Conservation (phyloP, 1,140 invertebrate species). For the Capitella teleta region DNA sequence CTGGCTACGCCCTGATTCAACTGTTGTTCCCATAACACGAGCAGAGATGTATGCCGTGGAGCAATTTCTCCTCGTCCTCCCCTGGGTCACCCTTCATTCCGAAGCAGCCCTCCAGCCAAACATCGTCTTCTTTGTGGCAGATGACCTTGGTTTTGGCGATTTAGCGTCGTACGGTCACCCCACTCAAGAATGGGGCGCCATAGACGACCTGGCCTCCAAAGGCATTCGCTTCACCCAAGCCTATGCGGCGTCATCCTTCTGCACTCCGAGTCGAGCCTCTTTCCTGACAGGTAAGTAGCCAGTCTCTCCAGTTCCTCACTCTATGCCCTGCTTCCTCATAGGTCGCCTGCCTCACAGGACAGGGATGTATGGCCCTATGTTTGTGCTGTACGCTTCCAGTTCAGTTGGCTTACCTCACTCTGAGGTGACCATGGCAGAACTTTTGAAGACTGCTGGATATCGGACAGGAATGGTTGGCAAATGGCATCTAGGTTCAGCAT, state of each 20-base stretch:
- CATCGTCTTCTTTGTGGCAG: constrained; percentile 30
- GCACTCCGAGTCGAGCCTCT: constrained; percentile 34
- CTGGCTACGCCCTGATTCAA: too few species aligned
- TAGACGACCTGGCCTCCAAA: constrained; percentile 23
- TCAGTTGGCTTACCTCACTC: constrained; percentile 23
- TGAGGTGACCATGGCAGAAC: constrained; percentile 31
- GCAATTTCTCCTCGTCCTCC: too few species aligned
- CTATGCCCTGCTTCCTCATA: background rate
- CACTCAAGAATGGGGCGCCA: constrained; percentile 26
- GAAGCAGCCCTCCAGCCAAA: too few species aligned
- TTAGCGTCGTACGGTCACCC: constrained; percentile 28
- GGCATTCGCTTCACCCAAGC: constrained; percentile 27
- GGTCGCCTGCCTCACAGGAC: background rate
- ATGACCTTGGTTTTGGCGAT: constrained; percentile 35
- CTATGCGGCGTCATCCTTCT: constrained; percentile 26
- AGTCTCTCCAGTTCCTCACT: background rate
- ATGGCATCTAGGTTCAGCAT: constrained; percentile 2
- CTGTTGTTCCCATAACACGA: too few species aligned
- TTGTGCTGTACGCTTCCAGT: constrained; percentile 21
- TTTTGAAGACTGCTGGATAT: constrained; percentile 22
- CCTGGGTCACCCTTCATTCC: too few species aligned
- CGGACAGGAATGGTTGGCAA: constrained; percentile 29
- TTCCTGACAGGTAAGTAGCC: constrained; percentile 25
- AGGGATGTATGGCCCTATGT: constrained; percentile 18
- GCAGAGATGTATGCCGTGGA: too few species aligned